phyloP scores from a whole-genome alignment of 2,113 vertebrate species.

The Pao palembangensis region DNA sequence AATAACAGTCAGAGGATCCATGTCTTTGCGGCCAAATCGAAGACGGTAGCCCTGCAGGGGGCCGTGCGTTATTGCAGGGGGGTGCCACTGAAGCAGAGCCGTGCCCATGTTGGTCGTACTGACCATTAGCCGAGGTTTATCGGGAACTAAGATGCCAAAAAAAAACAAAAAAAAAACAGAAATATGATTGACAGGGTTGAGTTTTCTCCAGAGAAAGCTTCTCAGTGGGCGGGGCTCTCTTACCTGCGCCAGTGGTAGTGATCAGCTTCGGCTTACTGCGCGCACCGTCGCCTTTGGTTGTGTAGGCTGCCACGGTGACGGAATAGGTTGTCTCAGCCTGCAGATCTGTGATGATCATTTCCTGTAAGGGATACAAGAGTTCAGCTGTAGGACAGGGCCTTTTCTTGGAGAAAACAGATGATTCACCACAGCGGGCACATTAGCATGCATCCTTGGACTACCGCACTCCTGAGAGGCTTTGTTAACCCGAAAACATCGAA shows the following conservation, averaged over 20 bases:
- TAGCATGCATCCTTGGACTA: constrained; percentile 20
- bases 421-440: constrained; percentile 8
- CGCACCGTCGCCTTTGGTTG: constrained; percentile 97
- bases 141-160: constrained; percentile 84
- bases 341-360: constrained; percentile 93
- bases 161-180: constrained; percentile 22
- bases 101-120: constrained; percentile 98
- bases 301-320: constrained; percentile 94
- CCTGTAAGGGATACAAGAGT: constrained; percentile 72
- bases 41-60: constrained; percentile 92
- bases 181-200: background rate
- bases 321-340: constrained; percentile 95
- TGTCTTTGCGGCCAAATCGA: constrained; percentile 91
- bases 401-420: background rate
- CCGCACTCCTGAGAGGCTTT: constrained; percentile 10
- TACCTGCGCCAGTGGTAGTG: constrained; percentile 97
- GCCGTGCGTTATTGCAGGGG: constrained; percentile 88
- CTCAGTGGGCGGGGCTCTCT: constrained; percentile 14
- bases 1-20: constrained; percentile 84
- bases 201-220: background rate
- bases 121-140: constrained; percentile 92
- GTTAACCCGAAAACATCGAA: background rate
- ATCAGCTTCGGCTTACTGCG: constrained; percentile 95
- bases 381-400: background rate
- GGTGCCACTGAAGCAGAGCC: constrained; percentile 96